These are phyloP conservation scores for Hyppa rectilinea DNA, from an alignment of 2,888 invertebrate genomes.

Conservation along the genomic window DNA sequence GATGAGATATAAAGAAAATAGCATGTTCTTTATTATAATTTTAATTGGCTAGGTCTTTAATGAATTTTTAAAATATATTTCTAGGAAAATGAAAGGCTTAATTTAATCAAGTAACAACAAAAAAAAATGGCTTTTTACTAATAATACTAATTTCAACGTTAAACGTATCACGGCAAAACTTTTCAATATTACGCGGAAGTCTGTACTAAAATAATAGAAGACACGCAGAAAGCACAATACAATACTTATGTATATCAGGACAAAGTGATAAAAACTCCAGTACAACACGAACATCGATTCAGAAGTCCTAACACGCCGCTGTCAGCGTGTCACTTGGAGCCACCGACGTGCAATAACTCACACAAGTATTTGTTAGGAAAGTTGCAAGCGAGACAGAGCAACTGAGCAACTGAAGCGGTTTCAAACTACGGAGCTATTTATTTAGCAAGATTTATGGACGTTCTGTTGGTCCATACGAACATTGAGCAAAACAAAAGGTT, in stretches of 20 bases:
- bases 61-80: not conserved
- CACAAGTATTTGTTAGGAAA: conserved; percentile 67
- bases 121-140: not conserved
- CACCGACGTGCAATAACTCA: conserved; percentile 62
- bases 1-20: not conserved
- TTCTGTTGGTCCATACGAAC: conserved; percentile 32
- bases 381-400: conserved; percentile 56
- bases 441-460: conserved; percentile 63
- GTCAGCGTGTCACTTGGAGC: conserved; percentile 45
- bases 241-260: not conserved
- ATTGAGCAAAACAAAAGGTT: conserved; percentile 55
- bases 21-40: not conserved
- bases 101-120: too few species aligned
- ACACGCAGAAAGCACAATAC: not conserved
- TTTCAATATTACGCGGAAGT: not conserved
- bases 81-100: not conserved
- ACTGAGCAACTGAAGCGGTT: conserved; percentile 57
- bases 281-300: conserved; percentile 20
- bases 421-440: conserved; percentile 64
- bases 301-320: conserved; percentile 39
- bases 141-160: not conserved
- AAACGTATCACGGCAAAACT: not conserved
- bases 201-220: not conserved
- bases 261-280: conserved; percentile 19
- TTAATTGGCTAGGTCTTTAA: not conserved